Evolutionary conservation across 2,888 invertebrate genomes (phyloP).

Genomic region (Euplexia lucipara): DNA sequence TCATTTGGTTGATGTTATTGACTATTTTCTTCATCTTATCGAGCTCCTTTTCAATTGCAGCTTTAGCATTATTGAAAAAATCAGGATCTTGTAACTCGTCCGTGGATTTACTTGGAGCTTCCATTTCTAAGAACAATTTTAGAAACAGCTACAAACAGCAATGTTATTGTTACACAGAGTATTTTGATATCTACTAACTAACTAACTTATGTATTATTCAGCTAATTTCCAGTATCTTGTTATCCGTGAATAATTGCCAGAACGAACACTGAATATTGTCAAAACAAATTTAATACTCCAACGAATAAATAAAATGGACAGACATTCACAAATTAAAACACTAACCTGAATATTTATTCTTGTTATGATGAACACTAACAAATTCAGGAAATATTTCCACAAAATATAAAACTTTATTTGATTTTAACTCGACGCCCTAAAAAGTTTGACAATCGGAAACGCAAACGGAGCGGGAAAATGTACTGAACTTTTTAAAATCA

Average conservation of each 20-base stretch:
- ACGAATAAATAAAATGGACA: conserved; percentile 12
- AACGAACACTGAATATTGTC: conserved; percentile 28
- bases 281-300: conserved; percentile 39
- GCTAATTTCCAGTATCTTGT: conserved; percentile 34
- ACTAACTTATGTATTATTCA: conserved; percentile 57
- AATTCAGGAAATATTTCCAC: conserved; percentile 49
- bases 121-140: conserved; percentile 60
- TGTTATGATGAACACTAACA: conserved; percentile 47
- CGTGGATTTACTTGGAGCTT: conserved; percentile 57
- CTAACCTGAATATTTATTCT: conserved; percentile 20
- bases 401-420: conserved; percentile 64
- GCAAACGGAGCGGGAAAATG: conserved; percentile 66
- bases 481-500: conserved; percentile 71
- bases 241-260: conserved; percentile 38
- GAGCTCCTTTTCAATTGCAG: conserved; percentile 77
- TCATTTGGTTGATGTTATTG: conserved; percentile 81
- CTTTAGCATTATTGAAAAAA: conserved; percentile 72
- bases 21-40: conserved; percentile 80
- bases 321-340: conserved; percentile 21
- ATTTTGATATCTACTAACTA: conserved; percentile 25
- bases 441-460: conserved; percentile 70
- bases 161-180: no score
- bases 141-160: conserved; percentile 36
- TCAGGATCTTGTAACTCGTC: conserved; percentile 74
- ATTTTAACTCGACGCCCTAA: conserved; percentile 59